phyloP scores from a whole-genome alignment of 2,888 invertebrate species.

The Drosophila birchii region DNA sequence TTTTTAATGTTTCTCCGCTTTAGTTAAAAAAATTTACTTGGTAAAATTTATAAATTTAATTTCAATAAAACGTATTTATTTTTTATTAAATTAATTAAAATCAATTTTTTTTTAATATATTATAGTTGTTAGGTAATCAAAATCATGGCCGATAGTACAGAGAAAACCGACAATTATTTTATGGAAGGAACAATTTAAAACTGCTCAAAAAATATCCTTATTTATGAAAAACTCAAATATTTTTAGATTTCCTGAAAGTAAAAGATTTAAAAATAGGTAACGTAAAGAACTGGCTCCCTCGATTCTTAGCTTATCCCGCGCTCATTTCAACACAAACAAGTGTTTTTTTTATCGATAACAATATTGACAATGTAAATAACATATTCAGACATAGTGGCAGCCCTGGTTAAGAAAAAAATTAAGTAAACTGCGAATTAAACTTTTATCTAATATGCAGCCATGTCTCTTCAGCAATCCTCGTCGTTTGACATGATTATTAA shows the following conservation, averaged over 20 bases:
- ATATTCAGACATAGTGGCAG: not conserved
- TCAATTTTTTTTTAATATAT: not conserved
- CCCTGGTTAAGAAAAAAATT: not conserved
- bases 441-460: not conserved
- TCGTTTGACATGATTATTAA: conserved; percentile 23
- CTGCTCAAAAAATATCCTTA: conserved; percentile 88
- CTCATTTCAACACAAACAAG: too few relatives aligned
- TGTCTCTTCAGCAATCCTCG: conserved; percentile 15
- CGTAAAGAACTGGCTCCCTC: too few relatives aligned
- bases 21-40: too few relatives aligned
- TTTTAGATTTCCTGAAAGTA: too few relatives aligned
- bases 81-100: not conserved
- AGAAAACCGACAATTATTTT: not conserved
- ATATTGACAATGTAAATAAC: too few relatives aligned
- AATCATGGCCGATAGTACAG: not conserved
- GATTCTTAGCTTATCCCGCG: too few relatives aligned
- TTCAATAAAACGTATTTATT: too few relatives aligned
- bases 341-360: too few relatives aligned
- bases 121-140: not conserved
- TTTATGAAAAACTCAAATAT: conserved; percentile 81
- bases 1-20: too few relatives aligned
- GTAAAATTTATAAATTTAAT: too few relatives aligned
- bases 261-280: too few relatives aligned
- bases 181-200: not conserved
- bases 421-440: not conserved